Conservation (phyloP, 2,113 vertebrate genomes). For the Tympanuchus pallidicinctus region DNA sequence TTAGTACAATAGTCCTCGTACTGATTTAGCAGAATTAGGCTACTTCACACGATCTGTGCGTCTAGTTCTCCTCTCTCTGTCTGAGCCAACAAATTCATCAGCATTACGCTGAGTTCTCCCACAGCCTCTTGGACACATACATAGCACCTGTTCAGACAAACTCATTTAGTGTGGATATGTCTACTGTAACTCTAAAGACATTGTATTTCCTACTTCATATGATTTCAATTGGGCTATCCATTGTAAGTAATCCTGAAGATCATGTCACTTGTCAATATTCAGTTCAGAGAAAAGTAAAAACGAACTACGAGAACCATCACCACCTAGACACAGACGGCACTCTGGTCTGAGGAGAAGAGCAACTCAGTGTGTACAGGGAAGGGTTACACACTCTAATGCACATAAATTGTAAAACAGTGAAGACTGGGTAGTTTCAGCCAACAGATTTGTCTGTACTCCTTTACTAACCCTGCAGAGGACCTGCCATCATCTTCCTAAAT, state of each 20-base stretch:
- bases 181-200: background rate
- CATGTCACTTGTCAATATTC: background rate
- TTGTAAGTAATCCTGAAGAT: background rate
- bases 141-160: background rate
- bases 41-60: background rate
- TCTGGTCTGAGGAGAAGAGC: background rate
- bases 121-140: background rate
- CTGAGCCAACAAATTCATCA: background rate
- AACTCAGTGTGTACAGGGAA: background rate
- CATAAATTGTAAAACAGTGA: background rate
- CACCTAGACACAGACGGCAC: background rate
- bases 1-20: no score
- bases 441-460: constrained; percentile 6
- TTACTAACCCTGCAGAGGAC: constrained; percentile 14
- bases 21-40: background rate
- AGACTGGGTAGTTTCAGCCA: background rate
- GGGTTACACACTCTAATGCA: background rate
- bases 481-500: constrained; percentile 41
- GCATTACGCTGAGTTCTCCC: background rate
- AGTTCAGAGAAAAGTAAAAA: background rate
- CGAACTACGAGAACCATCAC: background rate
- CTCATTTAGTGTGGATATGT: background rate
- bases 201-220: background rate
- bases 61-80: background rate
- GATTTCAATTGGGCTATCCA: background rate